These are phyloP conservation scores for Grus americana DNA, from an alignment of 2,113 vertebrate genomes.

Conservation along the genomic window DNA sequence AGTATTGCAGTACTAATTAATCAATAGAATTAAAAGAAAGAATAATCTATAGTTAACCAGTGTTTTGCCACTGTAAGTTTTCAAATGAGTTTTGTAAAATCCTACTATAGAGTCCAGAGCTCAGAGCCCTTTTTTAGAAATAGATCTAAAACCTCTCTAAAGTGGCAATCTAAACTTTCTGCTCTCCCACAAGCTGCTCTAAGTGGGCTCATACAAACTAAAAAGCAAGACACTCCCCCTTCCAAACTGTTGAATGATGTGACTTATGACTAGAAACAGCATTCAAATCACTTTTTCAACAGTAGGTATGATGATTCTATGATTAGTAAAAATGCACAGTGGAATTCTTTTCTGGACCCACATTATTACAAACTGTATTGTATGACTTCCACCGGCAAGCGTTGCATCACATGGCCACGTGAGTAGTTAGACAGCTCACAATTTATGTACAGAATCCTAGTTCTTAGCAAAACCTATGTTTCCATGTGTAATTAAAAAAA, in stretches of 20 bases:
- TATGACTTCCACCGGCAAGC: neutral
- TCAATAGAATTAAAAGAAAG: neutral
- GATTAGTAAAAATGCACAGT: neutral
- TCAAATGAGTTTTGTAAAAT: neutral
- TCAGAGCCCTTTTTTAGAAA: neutral
- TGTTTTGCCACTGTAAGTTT: neutral
- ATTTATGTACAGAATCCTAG: neutral
- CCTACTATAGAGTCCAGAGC: neutral
- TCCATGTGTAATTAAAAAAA: neutral
- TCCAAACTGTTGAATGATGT: neutral
- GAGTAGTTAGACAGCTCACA: neutral
- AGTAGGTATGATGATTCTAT: neutral
- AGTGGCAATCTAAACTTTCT: neutral
- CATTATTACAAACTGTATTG: neutral
- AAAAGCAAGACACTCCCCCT: neutral
- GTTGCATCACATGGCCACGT: rapidly evolving
- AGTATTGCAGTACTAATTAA: neutral
- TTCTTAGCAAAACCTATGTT: neutral
- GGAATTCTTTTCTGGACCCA: neutral
- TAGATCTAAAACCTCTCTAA: neutral
- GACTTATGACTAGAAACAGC: neutral
- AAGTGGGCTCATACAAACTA: neutral
- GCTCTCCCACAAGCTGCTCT: neutral
- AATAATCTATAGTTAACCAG: neutral
- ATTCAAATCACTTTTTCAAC: neutral